Base-by-base conservation (phyloP, 1,140 invertebrate genomes). In the Chironomus striatipennis region DNA sequence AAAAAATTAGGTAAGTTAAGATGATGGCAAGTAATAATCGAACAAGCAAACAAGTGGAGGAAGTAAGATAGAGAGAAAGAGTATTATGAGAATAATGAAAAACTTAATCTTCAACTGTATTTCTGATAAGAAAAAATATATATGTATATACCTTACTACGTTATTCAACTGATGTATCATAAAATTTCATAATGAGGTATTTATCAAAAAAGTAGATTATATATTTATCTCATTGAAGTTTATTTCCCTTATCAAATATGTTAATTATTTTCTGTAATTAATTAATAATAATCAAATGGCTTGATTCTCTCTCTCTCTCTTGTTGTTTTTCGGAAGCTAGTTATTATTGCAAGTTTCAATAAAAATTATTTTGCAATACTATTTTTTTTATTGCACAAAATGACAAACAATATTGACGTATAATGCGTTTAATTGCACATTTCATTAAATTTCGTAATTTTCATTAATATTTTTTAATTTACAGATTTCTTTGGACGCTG, bases 1-100 rank as follows among this genome's bases (percentile, higher is more conserved):
- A 96, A 80, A 94, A 93, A 86, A 90, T 93, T 73, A 92, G 90
- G 93, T 95, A 87, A 88, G n/a, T n/a, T n/a, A n/a, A n/a, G n/a
- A n/a, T n/a, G n/a, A n/a, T n/a, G n/a, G n/a, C n/a, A n/a, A n/a
- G 86, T 82, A 47, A 47, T 34, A 34, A 34, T n/a, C n/a, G n/a
- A n/a, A n/a, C n/a, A n/a, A n/a, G n/a, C n/a, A n/a, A n/a, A n/a
- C n/a, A n/a, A n/a, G n/a, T n/a, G 12, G 8, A 12, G 47, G 47
- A 15, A 57, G 24, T 34, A 57, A 57, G 47, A 57, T 12, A 57
- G n/a, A 57, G 47, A 57, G 47, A n/a, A 1, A 34, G 24, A 34
- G 24, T 34, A 34, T 34, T 34, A 34, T 34, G 24, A 34, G 24
- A 34, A 34, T 34, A 34, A 34, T 57, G n/a, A 15, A 57, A 15